phyloP scores from a whole-genome alignment of 2,888 invertebrate species.

The Campoplex nolae region DNA sequence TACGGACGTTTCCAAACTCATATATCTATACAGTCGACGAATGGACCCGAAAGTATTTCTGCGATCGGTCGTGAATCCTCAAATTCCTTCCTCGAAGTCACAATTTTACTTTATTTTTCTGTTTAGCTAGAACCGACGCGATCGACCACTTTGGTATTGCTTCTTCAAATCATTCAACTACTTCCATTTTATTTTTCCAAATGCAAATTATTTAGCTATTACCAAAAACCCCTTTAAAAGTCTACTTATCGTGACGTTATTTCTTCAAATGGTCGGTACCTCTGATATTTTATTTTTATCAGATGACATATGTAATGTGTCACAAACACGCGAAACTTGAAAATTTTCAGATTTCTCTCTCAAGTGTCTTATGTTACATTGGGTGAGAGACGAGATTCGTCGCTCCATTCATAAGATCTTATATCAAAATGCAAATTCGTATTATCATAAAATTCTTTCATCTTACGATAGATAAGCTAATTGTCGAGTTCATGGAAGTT shows the following conservation, averaged over 20 bases:
- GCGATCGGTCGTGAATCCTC: conserved; percentile 47
- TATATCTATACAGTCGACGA: not conserved
- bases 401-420: not conserved
- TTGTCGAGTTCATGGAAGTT: not conserved
- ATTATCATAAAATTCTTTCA: not conserved
- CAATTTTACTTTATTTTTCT: conserved; percentile 21
- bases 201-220: not conserved
- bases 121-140: not conserved
- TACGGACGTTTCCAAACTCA: conserved; percentile 48
- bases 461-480: not conserved
- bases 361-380: not conserved
- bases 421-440: not conserved
- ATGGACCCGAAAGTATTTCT: conserved; percentile 26
- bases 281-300: conserved; percentile 5
- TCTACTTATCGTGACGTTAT: not conserved
- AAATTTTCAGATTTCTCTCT: not conserved
- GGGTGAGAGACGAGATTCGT: not conserved
- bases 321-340: not conserved
- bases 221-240: not conserved
- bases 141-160: conserved; percentile 6
- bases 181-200: not conserved
- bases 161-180: not conserved
- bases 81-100: conserved; percentile 46
- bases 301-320: not conserved
- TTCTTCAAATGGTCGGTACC: not conserved